Evolutionary conservation across 2,797 vertebrate species (phyloP).

Genomic region (Arrhamphus sclerolepis): DNA sequence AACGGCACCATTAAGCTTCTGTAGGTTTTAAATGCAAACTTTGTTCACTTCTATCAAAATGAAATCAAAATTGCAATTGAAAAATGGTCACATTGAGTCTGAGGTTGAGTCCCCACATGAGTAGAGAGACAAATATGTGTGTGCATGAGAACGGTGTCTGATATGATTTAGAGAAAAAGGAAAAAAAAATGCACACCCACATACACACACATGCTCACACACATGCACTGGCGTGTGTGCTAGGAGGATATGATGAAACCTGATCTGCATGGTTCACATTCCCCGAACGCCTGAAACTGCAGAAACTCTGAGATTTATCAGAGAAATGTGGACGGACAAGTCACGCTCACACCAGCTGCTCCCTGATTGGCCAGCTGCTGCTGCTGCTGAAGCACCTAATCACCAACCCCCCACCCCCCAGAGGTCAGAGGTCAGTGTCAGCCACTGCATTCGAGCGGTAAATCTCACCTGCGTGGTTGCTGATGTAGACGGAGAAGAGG

Average conservation of each 20-base stretch:
- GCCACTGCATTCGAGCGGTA: not conserved
- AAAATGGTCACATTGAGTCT: no score
- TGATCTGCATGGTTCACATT: conserved; percentile 55
- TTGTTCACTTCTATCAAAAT: no score
- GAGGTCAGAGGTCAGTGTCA: conserved; percentile 28
- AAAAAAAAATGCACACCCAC: not conserved
- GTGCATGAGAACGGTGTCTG: not conserved
- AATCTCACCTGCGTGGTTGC: conserved; percentile 50
- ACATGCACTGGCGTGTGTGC: not conserved
- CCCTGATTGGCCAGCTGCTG: no score
- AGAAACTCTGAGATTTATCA: conserved; percentile 45
- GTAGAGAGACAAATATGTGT: no score
- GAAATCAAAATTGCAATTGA: no score
- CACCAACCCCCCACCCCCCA: not conserved
- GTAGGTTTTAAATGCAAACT: no score
- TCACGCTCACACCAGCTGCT: conserved; percentile 1
- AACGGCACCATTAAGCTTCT: no score
- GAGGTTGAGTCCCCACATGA: no score
- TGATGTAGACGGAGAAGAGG: conserved; percentile 39
- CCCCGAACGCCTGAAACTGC: conserved; percentile 22
- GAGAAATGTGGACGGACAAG: conserved; percentile 15
- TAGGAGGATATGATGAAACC: conserved; percentile 36
- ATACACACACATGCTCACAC: not conserved
- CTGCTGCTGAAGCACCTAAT: no score
- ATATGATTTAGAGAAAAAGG: not conserved